These are phyloP conservation scores for Acanthosoma haemorrhoidale DNA, from an alignment of 2,888 invertebrate species.

Conservation along the genomic window DNA sequence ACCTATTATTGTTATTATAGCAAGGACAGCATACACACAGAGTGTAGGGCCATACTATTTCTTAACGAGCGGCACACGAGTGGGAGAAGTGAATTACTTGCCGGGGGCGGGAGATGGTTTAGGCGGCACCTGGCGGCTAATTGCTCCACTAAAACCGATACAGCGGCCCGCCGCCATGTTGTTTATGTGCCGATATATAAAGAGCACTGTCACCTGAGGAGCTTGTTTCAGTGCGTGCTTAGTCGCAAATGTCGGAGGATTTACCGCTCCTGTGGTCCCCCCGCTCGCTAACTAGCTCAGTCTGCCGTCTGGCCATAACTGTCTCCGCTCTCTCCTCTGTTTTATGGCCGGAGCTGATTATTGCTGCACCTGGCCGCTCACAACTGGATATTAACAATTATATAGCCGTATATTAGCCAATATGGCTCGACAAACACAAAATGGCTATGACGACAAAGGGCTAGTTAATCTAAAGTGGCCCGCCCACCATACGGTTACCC, in stretches of 20 bases:
- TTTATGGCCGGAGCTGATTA: no score
- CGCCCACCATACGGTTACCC: no score
- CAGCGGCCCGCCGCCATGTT: slow-evolving; percentile 17
- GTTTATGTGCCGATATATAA: slow-evolving; percentile 39
- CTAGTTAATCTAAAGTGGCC: no score
- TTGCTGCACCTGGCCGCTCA: no score
- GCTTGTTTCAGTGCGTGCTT: slow-evolving; percentile 35
- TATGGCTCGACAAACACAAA: no score
- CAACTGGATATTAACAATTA: no score
- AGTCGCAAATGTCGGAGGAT: slow-evolving; percentile 38
- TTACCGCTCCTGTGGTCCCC: slow-evolving; percentile 24
- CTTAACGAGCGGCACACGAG: slow-evolving; percentile 4
- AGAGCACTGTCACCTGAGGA: slow-evolving; percentile 26
- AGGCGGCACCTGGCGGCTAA: slow-evolving; percentile 15
- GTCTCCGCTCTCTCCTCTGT: no score
- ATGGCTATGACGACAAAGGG: no score
- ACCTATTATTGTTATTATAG: no score
- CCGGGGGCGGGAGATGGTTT: no score
- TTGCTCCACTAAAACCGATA: slow-evolving; percentile 24
- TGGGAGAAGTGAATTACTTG: slow-evolving; percentile 1
- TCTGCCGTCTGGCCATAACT: background rate
- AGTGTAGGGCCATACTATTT: background rate
- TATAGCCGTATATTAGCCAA: no score
- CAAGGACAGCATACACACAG: no score
- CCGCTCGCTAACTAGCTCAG: slow-evolving; percentile 27